Evolutionary conservation across 2,888 invertebrate genomes (phyloP), one percentile per base, ranked within the genome.

Genomic region (Athalia circularis): DNA sequence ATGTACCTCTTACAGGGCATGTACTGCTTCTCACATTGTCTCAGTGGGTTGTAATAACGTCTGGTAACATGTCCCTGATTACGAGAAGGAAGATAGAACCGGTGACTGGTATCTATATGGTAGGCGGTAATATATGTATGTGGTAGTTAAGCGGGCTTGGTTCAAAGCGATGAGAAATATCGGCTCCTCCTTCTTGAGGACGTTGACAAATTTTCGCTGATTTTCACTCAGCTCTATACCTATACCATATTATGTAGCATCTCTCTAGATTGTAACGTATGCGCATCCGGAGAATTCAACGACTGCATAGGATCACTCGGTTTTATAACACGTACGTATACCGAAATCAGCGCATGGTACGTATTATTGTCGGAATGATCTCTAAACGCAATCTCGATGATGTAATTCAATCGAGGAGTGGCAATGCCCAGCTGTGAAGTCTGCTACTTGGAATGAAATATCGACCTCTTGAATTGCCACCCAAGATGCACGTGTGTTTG

Each of bases 131-230:
- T 59, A 72, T 47, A 59, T 5, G 3, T 68, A 29, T 50, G 13
- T 59, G 13, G 43, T 47, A 45, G 72, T 45, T 59, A 59, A 72
- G 72, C 72, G 59, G 72, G 5, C n/a, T 47, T 45, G 52, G 72
- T 59, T 72, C 72, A 72, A 72, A 72, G 72, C 72, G 8, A 13
- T 3, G 47, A 72, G 72, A 72, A 45, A 72, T 72, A 59, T 59
- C 72, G 59, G 47, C 47, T 72, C 72, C 11, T 57, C 72, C 52
- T 43, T 59, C 5, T 11, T 59, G 52, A n/a, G 59, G 72, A 72
- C 72, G 72, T 72, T 72, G 72, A 72, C 72, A 59, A 72, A 72
- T 72, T 72, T 72, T 59, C 59, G 72, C 59, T 59, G 59, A 72
- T 72, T 72, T 72, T 52, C 45, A 59, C 72, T 72, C 47, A 29